A percentile compares a stretch with the other conserved stretches of the same genome.
Evolutionary conservation across 2,797 vertebrate species (phyloP).

Genomic region (Pseudochirops corinnae): DNA sequence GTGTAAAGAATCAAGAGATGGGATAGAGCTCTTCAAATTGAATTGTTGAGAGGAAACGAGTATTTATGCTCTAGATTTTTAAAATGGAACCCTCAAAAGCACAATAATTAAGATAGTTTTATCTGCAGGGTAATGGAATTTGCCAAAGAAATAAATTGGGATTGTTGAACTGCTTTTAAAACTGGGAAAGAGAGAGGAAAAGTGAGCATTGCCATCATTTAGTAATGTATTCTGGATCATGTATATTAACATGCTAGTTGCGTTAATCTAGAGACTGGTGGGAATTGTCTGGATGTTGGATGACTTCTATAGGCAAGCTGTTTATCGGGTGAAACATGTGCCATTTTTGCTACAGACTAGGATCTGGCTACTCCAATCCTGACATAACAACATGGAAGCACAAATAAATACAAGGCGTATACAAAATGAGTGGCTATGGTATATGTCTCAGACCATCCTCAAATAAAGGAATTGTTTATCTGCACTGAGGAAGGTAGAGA

Average conservation of each 20-base stretch:
- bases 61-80: background rate
- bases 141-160: background rate
- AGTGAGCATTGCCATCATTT: background rate
- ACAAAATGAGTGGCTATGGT: background rate
- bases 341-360: background rate
- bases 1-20: background rate
- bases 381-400: background rate
- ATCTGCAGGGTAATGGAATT: background rate
- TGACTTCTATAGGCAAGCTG: background rate
- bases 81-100: background rate
- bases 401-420: background rate
- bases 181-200: background rate
- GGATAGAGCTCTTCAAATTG: background rate
- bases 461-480: background rate
- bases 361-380: background rate
- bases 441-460: background rate
- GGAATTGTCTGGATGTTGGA: background rate
- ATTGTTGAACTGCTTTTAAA: background rate
- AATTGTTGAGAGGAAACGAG: background rate
- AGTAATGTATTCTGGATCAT: background rate
- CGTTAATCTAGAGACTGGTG: background rate
- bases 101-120: background rate
- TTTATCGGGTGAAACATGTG: background rate
- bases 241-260: background rate
- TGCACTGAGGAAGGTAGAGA: background rate